These are phyloP conservation scores for Pectinophora gossypiella DNA, from an alignment of 1,140 invertebrate genomes.

Conservation along the genomic window DNA sequence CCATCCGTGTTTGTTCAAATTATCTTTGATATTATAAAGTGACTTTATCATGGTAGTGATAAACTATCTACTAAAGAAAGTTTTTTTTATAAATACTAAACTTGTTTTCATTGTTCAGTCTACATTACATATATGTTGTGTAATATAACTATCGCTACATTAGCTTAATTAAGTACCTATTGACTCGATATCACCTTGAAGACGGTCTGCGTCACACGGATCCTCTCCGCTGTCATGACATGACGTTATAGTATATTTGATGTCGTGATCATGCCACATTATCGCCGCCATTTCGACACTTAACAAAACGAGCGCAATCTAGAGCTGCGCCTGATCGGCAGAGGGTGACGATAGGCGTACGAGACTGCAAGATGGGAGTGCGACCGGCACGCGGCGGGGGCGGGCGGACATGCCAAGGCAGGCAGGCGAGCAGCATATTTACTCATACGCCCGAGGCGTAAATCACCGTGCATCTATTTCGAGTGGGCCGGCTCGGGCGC, in stretches of 20 bases:
- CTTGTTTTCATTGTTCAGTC: too few relatives aligned
- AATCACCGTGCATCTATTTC: slow-evolving; percentile 73
- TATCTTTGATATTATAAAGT: neutral
- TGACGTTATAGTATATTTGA: neutral
- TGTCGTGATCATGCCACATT: too few relatives aligned
- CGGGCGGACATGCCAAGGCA: slow-evolving; percentile 67
- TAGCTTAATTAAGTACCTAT: too few relatives aligned
- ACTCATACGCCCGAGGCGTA: slow-evolving; percentile 70
- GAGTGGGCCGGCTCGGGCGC: slow-evolving; percentile 48
- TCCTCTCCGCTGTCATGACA: neutral
- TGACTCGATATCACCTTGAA: neutral
- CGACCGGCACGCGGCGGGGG: slow-evolving; percentile 47
- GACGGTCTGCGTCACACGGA: neutral
- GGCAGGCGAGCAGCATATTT: slow-evolving; percentile 59
- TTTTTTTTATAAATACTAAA: too few relatives aligned
- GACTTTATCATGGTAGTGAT: too few relatives aligned
- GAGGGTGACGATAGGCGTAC: neutral
- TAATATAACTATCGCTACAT: too few relatives aligned
- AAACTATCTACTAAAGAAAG: too few relatives aligned
- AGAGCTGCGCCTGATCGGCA: too few relatives aligned
- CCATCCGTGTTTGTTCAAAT: neutral
- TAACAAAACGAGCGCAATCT: too few relatives aligned
- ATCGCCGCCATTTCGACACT: too few relatives aligned
- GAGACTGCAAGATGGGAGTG: slow-evolving; percentile 21
- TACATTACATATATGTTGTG: too few relatives aligned